Percentiles rank a stretch among this genome's conserved stretches.
Evolutionary conservation across 1,140 invertebrate species (phyloP).

Genomic region (Tyrophagus putrescentiae): DNA sequence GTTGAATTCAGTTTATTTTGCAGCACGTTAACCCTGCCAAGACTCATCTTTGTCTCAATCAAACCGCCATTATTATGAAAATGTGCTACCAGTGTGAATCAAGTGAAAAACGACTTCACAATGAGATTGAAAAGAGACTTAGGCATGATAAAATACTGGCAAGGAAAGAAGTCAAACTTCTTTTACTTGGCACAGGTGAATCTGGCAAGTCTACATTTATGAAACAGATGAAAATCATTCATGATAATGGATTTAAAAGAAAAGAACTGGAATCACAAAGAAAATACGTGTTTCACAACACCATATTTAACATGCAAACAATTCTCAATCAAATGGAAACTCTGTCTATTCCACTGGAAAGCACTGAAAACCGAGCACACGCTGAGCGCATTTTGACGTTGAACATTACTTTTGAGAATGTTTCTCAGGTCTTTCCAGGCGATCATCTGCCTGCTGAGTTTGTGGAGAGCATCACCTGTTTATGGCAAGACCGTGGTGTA

Average conservation of each 20-base stretch:
- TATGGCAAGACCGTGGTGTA: constrained; percentile 42
- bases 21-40: no score
- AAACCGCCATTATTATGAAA: no score
- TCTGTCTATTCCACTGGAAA: constrained; percentile 39
- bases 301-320: constrained; percentile 44
- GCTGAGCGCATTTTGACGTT: constrained; percentile 37
- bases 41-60: no score
- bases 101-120: no score
- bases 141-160: neutral
- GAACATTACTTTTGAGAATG: constrained; percentile 40
- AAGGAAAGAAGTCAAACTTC: constrained; percentile 12
- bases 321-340: constrained; percentile 46
- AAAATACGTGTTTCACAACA: constrained; percentile 45
- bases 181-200: constrained; percentile 37
- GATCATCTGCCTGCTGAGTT: constrained; percentile 38
- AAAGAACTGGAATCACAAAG: constrained; percentile 41
- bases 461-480: constrained; percentile 38
- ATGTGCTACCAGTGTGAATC: no score
- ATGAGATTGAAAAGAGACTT: constrained; percentile 10
- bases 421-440: constrained; percentile 31
- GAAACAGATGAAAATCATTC: constrained; percentile 48
- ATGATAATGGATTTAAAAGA: constrained; percentile 43
- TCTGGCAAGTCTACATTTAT: constrained; percentile 45
- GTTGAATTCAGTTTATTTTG: no score
- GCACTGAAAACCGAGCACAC: constrained; percentile 39